Evolutionary conservation across 1,140 invertebrate species (phyloP).

Genomic region (Tribolium madens): DNA sequence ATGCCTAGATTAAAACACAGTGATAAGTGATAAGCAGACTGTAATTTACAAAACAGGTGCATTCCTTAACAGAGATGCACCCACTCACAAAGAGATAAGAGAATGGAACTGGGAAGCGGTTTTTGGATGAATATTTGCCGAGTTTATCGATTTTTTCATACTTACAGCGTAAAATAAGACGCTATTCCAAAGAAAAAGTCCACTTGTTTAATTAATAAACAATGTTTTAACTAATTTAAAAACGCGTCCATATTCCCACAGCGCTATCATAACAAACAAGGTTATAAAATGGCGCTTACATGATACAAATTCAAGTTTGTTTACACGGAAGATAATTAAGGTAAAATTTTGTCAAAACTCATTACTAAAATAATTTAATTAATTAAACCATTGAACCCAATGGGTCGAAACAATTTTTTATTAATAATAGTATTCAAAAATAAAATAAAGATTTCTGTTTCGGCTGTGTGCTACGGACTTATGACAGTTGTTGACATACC

Average conservation of each 20-base stretch:
- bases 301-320: background rate
- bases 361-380: no score
- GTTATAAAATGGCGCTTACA: slow-evolving; percentile 28
- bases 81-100: slow-evolving; percentile 59
- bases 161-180: slow-evolving; percentile 26
- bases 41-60: slow-evolving; percentile 32
- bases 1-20: slow-evolving; percentile 56
- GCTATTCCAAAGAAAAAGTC: background rate
- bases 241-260: slow-evolving; percentile 16
- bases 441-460: no score
- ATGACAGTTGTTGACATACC: no score
- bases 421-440: no score
- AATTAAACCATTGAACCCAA: no score
- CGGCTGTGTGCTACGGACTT: no score
- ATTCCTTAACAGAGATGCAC: slow-evolving; percentile 45
- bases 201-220: slow-evolving; percentile 38
- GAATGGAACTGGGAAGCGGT: background rate
- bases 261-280: slow-evolving; percentile 10
- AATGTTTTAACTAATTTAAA: background rate
- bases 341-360: background rate
- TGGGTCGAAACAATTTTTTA: no score
- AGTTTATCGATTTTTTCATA: background rate
- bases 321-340: background rate
- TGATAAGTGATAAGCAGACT: slow-evolving; percentile 28
- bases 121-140: slow-evolving; percentile 4